Evolutionary conservation across 2,888 invertebrate species (phyloP), one percentile per base, ranked within the genome.

Genomic region (Thymelicus acteon): DNA sequence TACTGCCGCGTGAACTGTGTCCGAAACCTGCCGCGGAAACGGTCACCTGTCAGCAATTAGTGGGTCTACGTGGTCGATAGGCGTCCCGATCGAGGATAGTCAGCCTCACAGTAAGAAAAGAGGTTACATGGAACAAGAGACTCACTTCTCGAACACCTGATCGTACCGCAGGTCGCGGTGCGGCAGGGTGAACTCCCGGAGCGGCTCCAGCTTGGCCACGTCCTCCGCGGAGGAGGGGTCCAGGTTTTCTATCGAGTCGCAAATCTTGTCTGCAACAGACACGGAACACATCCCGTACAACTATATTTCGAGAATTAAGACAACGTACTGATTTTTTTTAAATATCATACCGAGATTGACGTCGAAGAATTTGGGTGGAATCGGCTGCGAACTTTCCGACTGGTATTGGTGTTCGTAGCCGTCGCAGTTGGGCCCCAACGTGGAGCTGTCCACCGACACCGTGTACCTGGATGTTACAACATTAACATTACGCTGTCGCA

Each of bases 381-480:
- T 67, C 6, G 70, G 60, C 19, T 74, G 72, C 44, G 74, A 75
- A 12, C 60, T 69, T 49, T 85, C 85, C 68, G 83, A 82, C 52
- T 75, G 73, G 83, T 89, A 93, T 64, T 82, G 80, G 74, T 91
- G 91, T 78, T 84, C 82, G 82, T 91, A 90, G 39, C 83, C 80
- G 77, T 93, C 93, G 77, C 83, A 77, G 75, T 80, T 78, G 39
- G 80, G 72, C 48, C 92, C 92, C 75, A 93, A 84, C 77, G 85
- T 79, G 2, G 92, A 90, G 77, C 92, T 92, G 84, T 92, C 90
- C 67, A 90, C 86, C 2, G 77, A 70, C 74, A 92, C 89, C 1
- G 84, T 77, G 80, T 92, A 93, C 77, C 91, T 91, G 82, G 12
- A n/a, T 31, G 7, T 48, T 31, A 31, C 4, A 31, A 31, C 31